These are phyloP conservation scores for Drosophila acutilabella DNA, from an alignment of 2,888 invertebrate species.

Conservation along the genomic window DNA sequence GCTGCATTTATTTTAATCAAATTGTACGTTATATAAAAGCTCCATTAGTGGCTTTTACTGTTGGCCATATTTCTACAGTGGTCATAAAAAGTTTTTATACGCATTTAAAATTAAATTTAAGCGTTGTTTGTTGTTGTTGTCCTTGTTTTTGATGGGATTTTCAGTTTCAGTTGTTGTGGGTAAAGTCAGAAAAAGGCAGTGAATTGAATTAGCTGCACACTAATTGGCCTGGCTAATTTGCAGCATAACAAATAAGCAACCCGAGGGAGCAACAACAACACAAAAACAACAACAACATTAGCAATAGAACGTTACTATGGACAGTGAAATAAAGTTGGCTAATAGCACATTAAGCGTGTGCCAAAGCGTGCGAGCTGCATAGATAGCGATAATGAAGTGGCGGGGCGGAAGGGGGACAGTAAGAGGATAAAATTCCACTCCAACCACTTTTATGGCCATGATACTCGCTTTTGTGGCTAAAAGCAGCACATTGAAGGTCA, in stretches of 20 bases:
- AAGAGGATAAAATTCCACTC: background rate
- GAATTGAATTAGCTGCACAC: constrained; percentile 67
- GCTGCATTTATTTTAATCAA: constrained; percentile 35
- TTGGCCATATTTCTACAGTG: constrained; percentile 17
- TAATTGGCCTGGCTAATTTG: constrained; percentile 67
- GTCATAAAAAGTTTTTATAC: constrained; percentile 19
- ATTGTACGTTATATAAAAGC: constrained; percentile 27
- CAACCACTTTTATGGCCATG: constrained; percentile 39
- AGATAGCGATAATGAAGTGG: constrained; percentile 1
- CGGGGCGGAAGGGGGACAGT: background rate
- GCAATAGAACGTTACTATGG: constrained; percentile 19
- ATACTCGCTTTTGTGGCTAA: constrained; percentile 34
- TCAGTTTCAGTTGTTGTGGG: constrained; percentile 2
- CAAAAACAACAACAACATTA: constrained; percentile 19
- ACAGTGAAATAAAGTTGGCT: constrained; percentile 45
- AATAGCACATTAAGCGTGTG: constrained; percentile 56
- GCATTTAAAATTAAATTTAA: constrained; percentile 57
- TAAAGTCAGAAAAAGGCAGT: constrained; percentile 14
- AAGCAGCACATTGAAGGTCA: constrained; percentile 46
- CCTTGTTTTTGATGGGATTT: background rate
- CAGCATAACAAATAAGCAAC: constrained; percentile 63
- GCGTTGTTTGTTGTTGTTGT: constrained; percentile 21
- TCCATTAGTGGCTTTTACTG: constrained; percentile 54
- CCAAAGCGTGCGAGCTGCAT: background rate
- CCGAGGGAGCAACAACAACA: constrained; percentile 26